phyloP scores from a whole-genome alignment of 2,888 invertebrate genomes.

The Slavum lentiscoides region DNA sequence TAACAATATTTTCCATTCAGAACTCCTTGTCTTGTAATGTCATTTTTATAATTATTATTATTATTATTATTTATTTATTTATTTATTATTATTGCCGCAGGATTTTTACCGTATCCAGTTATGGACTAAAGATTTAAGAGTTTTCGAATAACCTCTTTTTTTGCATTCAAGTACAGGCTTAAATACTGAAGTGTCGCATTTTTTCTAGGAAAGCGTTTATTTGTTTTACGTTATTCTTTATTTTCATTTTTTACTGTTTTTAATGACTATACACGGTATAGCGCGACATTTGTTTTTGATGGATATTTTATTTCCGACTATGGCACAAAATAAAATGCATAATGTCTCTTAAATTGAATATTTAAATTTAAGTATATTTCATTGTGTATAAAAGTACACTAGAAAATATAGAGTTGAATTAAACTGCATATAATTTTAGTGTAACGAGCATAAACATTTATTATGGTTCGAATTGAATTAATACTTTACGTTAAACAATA shows the following conservation, averaged over 20 bases:
- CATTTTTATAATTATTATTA: not conserved
- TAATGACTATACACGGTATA: not conserved
- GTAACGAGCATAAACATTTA: too few relatives aligned
- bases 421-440: too few relatives aligned
- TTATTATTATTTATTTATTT: slow-evolving; percentile 3
- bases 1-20: not conserved
- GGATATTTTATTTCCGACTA: slow-evolving; percentile 33
- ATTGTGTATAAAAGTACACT: not conserved
- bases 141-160: not conserved
- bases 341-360: not conserved
- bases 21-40: slow-evolving; percentile 8
- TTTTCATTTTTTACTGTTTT: slow-evolving; percentile 17
- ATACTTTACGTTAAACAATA: too few relatives aligned
- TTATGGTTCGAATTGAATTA: too few relatives aligned
- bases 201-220: slow-evolving; percentile 4
- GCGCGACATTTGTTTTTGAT: slow-evolving; percentile 28
- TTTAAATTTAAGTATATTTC: slow-evolving; percentile 22
- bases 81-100: not conserved
- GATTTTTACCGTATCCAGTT: not conserved
- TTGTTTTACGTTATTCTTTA: slow-evolving; percentile 7
- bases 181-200: not conserved
- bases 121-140: not conserved
- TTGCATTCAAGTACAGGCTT: not conserved
- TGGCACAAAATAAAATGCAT: slow-evolving; percentile 8
- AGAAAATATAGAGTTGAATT: not conserved